Conservation (phyloP, 1,140 invertebrate species). For the Cardiocondyla obscurior region DNA sequence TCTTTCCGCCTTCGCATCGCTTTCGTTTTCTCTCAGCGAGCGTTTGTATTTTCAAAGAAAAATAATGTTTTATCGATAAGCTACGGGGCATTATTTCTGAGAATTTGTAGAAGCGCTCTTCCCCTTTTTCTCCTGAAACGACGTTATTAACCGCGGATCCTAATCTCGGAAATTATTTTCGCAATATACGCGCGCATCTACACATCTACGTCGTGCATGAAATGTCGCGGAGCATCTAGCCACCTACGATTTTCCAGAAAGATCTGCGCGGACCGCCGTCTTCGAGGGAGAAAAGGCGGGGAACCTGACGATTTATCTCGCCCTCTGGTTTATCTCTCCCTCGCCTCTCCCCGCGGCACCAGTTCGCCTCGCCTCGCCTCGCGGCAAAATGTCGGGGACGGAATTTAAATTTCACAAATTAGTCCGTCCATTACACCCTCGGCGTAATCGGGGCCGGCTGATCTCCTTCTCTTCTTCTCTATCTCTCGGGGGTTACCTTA, state of each 20-base stretch:
- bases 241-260: constrained; percentile 78
- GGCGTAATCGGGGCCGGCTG: constrained; percentile 75
- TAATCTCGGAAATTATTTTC: constrained; percentile 45
- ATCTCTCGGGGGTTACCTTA: background rate
- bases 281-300: background rate
- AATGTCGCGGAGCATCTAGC: constrained; percentile 41
- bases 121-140: background rate
- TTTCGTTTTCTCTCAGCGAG: background rate
- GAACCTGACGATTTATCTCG: constrained; percentile 63
- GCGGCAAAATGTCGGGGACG: constrained; percentile 77
- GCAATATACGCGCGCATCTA: background rate
- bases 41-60: background rate
- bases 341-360: constrained; percentile 8
- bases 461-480: constrained; percentile 64
- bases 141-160: constrained; percentile 11
- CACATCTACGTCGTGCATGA: constrained; percentile 21
- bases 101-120: no score
- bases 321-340: background rate
- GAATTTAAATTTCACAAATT: constrained; percentile 84
- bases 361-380: constrained; percentile 54
- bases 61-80: background rate
- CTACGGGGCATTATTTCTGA: no score
- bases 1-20: background rate
- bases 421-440: constrained; percentile 83
- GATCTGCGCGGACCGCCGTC: constrained; percentile 59